Evolutionary conservation across 1,140 invertebrate species (phyloP).

Genomic region (Diabrotica virgifera): DNA sequence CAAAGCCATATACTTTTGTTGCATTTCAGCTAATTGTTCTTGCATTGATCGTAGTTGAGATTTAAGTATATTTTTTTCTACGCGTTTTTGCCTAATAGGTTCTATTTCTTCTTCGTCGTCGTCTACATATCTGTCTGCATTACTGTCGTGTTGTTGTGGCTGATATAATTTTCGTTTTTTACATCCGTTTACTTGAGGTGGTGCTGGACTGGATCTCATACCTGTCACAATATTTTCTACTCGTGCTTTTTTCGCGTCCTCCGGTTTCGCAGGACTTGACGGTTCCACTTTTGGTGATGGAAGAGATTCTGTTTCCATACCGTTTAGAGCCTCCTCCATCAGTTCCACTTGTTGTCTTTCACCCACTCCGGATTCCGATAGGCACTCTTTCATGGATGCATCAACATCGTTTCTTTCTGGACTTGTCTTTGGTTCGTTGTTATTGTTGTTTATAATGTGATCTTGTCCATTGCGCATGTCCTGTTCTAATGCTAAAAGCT

Average conservation of each 20-base stretch:
- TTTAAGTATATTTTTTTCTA: conserved; percentile 80
- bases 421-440: conserved; percentile 49
- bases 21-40: conserved; percentile 85
- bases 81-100: conserved; percentile 76
- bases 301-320: conserved; percentile 67
- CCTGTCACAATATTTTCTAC: conserved; percentile 93
- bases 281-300: conserved; percentile 68
- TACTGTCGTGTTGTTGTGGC: conserved; percentile 87
- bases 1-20: conserved; percentile 84
- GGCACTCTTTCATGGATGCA: conserved; percentile 61
- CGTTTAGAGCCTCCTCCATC: conserved; percentile 59
- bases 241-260: conserved; percentile 83
- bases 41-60: conserved; percentile 82
- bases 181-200: conserved; percentile 78
- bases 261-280: conserved; percentile 55
- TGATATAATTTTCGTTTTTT: conserved; percentile 97
- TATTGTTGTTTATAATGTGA: conserved; percentile 54
- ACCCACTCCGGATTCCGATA: conserved; percentile 54
- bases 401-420: conserved; percentile 62
- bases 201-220: conserved; percentile 80
- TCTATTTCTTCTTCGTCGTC: conserved; percentile 74
- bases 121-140: conserved; percentile 68
- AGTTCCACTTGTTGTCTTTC: conserved; percentile 53
- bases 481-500: conserved; percentile 63
- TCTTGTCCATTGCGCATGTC: conserved; percentile 53